Percentiles rank a stretch among this genome's conserved stretches.
Evolutionary conservation across 2,888 invertebrate species (phyloP).

Genomic region (Steinernema carpocapsae): DNA sequence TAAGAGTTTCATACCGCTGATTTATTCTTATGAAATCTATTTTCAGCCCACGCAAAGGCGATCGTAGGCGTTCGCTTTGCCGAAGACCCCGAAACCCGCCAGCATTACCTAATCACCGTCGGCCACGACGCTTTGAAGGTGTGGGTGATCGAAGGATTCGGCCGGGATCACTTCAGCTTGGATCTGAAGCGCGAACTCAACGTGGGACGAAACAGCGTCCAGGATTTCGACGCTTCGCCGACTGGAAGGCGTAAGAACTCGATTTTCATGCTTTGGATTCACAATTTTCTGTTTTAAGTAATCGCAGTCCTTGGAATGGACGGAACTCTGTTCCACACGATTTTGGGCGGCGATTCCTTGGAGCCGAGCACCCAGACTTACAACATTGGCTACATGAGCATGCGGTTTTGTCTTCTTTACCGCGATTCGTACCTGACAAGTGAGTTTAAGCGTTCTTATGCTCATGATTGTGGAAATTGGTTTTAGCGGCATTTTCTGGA

Average conservation of each 20-base stretch:
- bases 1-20: neutral
- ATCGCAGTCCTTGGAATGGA: neutral
- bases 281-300: neutral
- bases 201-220: neutral
- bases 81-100: neutral
- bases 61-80: neutral
- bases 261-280: neutral
- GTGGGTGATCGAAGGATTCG: neutral
- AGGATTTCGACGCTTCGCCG: constrained; percentile 1
- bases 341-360: neutral
- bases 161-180: neutral
- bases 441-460: neutral
- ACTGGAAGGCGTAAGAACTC: neutral
- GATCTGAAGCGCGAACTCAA: neutral
- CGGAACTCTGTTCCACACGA: neutral
- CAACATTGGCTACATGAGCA: constrained; percentile 16
- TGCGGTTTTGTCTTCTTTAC: neutral
- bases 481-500: neutral
- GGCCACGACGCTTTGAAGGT: neutral
- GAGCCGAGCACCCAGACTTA: neutral
- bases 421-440: neutral
- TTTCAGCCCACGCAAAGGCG: neutral
- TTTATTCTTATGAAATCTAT: neutral
- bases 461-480: neutral
- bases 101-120: neutral